These are phyloP conservation scores for Zygaena filipendulae DNA, from an alignment of 2,888 invertebrate genomes.

Conservation along the genomic window DNA sequence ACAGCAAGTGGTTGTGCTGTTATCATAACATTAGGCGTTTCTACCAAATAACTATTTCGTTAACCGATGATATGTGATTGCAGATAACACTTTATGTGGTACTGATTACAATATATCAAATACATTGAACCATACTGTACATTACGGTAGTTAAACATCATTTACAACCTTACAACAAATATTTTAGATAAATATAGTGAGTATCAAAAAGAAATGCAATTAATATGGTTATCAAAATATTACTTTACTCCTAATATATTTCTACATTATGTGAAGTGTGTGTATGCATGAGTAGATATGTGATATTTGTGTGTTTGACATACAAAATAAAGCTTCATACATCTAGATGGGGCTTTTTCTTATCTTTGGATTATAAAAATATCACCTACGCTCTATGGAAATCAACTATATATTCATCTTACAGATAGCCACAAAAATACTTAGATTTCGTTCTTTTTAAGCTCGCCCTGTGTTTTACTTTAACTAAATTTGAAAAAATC, in stretches of 20 bases:
- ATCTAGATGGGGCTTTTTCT: constrained; percentile 32
- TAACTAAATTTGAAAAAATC: constrained; percentile 1
- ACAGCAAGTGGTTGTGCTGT: no score
- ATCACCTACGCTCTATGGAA: constrained; percentile 27
- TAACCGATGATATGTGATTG: constrained; percentile 63
- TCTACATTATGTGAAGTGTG: constrained; percentile 38
- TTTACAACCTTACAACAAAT: constrained; percentile 51
- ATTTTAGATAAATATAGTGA: constrained; percentile 49
- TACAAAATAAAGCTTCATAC: constrained; percentile 40
- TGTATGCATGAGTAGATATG: constrained; percentile 58
- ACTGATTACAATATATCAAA: constrained; percentile 57
- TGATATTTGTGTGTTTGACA: constrained; percentile 51
- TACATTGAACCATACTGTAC: constrained; percentile 55
- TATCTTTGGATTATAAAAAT: constrained; percentile 54
- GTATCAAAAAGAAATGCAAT: constrained; percentile 55
- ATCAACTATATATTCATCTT: constrained; percentile 12
- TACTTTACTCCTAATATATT: constrained; percentile 53
- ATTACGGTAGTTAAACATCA: constrained; percentile 46
- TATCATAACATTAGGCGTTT: no score
- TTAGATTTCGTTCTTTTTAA: constrained; percentile 28
- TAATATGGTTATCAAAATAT: constrained; percentile 66
- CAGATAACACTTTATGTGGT: constrained; percentile 49
- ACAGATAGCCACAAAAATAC: constrained; percentile 38
- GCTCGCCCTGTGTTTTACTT: constrained; percentile 25
- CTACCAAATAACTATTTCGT: no score